Percentiles rank a stretch among this genome's conserved stretches.
Evolutionary conservation across 2,888 invertebrate genomes (phyloP).

Genomic region (Galerucella calmariensis): DNA sequence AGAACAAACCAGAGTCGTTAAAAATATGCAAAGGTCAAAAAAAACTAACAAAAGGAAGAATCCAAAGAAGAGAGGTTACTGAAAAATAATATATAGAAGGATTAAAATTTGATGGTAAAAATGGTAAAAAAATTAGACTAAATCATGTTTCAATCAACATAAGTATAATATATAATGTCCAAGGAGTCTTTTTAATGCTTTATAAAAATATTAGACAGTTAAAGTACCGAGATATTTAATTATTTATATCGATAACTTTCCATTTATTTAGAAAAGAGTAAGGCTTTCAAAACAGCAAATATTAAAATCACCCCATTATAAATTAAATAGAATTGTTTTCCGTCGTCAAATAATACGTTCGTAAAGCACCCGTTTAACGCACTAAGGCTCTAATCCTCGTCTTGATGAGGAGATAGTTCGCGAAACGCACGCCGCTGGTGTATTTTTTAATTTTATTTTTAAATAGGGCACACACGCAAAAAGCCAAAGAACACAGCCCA

Average conservation of each 20-base stretch:
- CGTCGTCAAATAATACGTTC: neutral
- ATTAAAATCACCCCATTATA: conserved; percentile 15
- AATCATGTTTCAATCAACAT: no score
- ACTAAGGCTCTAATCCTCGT: conserved; percentile 53
- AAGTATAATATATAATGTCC: no score
- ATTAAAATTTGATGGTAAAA: no score
- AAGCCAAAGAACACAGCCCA: conserved; percentile 96
- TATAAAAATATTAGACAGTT: no score
- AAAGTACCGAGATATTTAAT: no score
- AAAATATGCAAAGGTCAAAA: no score
- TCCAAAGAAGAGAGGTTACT: no score
- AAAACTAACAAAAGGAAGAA: no score
- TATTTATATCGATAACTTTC: neutral
- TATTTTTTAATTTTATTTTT: conserved; percentile 48
- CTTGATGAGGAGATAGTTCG: conserved; percentile 47
- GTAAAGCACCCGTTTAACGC: conserved; percentile 52
- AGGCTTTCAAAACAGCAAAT: conserved; percentile 38
- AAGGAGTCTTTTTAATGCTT: no score
- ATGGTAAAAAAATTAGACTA: no score
- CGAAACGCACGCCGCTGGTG: conserved; percentile 22
- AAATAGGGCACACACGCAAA: conserved; percentile 70
- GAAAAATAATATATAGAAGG: no score
- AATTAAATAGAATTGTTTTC: conserved; percentile 12
- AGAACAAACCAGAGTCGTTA: no score
- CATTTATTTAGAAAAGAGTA: neutral